These are phyloP conservation scores for Xerus rutilus DNA, from an alignment of 2,797 vertebrate genomes.

Conservation along the genomic window DNA sequence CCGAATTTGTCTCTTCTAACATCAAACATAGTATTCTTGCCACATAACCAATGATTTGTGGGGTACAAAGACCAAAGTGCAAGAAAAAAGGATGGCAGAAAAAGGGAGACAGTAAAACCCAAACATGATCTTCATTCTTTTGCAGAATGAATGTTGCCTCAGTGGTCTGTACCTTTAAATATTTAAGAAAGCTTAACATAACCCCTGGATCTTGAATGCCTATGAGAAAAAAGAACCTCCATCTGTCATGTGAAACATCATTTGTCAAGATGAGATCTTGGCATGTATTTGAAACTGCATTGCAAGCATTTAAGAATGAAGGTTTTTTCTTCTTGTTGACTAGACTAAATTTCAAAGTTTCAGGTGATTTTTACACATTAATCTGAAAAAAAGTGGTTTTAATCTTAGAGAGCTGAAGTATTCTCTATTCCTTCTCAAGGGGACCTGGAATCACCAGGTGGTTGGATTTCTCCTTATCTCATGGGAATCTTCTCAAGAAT, in stretches of 20 bases:
- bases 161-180: not conserved
- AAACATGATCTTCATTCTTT: not conserved
- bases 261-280: not conserved
- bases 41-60: not conserved
- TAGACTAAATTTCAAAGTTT: slow-evolving; percentile 23
- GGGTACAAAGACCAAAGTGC: not conserved
- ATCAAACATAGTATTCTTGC: not conserved
- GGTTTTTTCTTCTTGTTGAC: not conserved
- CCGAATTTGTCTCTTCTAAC: not conserved
- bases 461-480: slow-evolving; percentile 52
- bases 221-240: not conserved
- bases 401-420: not conserved
- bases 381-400: not conserved
- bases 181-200: not conserved
- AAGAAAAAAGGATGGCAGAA: not conserved
- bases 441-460: not conserved
- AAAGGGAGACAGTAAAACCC: not conserved
- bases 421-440: not conserved
- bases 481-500: slow-evolving; percentile 41
- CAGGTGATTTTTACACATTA: not conserved
- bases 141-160: not conserved
- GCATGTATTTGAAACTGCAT: not conserved
- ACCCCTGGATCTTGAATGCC: not conserved
- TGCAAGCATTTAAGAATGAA: slow-evolving; percentile 7
- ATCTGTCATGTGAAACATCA: not conserved